Percentiles rank a stretch among this genome's conserved stretches.
Evolutionary conservation across 92 coral and sea anemone genomes (phyloP).

Genomic region (Meandrina meandrites): DNA sequence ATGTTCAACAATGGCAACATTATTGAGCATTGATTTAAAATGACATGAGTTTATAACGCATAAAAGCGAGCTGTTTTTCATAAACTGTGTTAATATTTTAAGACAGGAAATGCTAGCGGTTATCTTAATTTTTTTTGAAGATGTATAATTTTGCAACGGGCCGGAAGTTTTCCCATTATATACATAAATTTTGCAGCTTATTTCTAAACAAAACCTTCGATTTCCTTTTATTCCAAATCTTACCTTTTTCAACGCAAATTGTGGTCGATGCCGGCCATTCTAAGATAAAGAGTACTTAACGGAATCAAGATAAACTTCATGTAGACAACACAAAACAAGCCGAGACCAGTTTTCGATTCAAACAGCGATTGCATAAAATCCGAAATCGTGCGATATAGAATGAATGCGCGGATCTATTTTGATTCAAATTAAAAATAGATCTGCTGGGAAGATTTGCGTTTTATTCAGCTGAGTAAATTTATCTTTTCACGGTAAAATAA

Average conservation of each 20-base stretch:
- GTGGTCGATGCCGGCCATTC: not conserved
- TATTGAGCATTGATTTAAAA: not conserved
- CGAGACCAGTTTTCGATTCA: not conserved
- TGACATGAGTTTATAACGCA: not conserved
- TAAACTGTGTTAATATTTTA: not conserved
- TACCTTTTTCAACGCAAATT: not conserved
- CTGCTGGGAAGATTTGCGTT: not conserved
- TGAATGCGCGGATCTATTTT: not conserved
- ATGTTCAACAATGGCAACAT: not conserved
- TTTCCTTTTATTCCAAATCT: not conserved
- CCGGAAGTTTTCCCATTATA: too few relatives aligned
- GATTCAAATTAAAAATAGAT: not conserved
- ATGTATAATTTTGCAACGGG: too few relatives aligned
- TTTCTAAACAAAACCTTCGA: not conserved
- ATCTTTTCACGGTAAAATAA: too few relatives aligned
- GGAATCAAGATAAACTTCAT: not conserved
- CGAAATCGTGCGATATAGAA: not conserved
- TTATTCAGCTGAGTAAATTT: not conserved
- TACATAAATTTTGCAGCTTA: not conserved
- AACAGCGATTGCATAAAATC: not conserved
- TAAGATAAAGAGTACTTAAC: conserved; percentile 3
- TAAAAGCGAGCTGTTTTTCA: not conserved
- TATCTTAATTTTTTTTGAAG: not conserved
- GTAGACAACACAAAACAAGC: not conserved
- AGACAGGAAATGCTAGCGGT: not conserved